These are phyloP conservation scores for Crenichthys baileyi DNA, from an alignment of 2,797 vertebrate species.

Conservation along the genomic window DNA sequence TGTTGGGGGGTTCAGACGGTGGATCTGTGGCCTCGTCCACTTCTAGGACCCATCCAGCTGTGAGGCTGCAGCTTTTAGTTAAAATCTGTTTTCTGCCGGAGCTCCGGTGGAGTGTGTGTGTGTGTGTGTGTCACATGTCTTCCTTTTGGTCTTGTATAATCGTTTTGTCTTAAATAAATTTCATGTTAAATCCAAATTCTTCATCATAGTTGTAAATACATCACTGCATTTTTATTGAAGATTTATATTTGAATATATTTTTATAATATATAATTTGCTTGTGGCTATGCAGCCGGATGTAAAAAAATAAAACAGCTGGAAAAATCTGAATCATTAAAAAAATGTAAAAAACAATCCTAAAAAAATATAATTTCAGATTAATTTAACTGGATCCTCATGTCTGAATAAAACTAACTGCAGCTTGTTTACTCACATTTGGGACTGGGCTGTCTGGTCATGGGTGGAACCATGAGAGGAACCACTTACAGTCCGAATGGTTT, in stretches of 20 bases:
- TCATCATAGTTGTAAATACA: not conserved
- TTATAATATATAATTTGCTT: not conserved
- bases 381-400: not conserved
- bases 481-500: not conserved
- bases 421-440: not conserved
- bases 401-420: not conserved
- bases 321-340: not conserved
- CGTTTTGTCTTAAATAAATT: not conserved
- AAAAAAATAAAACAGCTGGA: not conserved
- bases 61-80: constrained; percentile 67
- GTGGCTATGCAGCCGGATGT: not conserved
- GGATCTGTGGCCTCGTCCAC: constrained; percentile 27
- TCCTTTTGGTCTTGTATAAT: not conserved
- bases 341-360: not conserved
- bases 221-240: not conserved
- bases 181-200: not conserved
- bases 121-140: not conserved
- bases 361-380: too few relatives aligned
- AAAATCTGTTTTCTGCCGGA: not conserved
- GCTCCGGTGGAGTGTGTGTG: not conserved
- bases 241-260: not conserved
- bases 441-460: not conserved
- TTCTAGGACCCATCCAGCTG: constrained; percentile 63
- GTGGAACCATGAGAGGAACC: not conserved
- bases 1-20: not conserved